Conservation (phyloP, 2,797 vertebrate species). For the Muraenolepis orangiensis region DNA sequence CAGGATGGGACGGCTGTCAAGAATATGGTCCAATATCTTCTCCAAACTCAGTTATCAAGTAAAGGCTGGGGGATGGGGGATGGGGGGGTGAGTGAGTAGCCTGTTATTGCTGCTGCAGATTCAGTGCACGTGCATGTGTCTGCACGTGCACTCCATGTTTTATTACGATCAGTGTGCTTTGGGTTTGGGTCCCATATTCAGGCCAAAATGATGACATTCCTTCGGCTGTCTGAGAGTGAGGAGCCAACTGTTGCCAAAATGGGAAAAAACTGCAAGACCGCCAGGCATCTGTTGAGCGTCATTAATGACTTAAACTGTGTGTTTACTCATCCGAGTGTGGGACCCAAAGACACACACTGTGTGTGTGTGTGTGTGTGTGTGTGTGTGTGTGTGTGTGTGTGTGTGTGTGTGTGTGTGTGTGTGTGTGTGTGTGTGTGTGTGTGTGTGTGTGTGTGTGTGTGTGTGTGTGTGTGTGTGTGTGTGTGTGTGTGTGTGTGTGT, state of each 20-base stretch:
- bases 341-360: constrained; percentile 29
- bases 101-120: constrained; percentile 11
- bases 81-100: neutral
- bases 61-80: neutral
- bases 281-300: constrained; percentile 67
- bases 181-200: constrained; percentile 37
- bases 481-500: no score
- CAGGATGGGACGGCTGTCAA: constrained; percentile 6
- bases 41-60: constrained; percentile 18
- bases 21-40: constrained; percentile 14
- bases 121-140: constrained; percentile 6
- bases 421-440: no score
- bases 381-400: no score
- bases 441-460: no score
- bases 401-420: no score
- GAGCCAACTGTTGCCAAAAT: constrained; percentile 33
- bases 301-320: constrained; percentile 39
- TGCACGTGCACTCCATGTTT: neutral
- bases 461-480: no score
- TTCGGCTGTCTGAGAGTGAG: constrained; percentile 42
- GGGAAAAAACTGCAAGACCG: constrained; percentile 45
- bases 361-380: neutral
- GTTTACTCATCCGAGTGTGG: constrained; percentile 36
- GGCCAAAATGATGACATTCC: constrained; percentile 28
- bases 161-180: neutral